Evolutionary conservation across 2,113 vertebrate genomes (phyloP).

Genomic region (Xiphophorus couchianus): DNA sequence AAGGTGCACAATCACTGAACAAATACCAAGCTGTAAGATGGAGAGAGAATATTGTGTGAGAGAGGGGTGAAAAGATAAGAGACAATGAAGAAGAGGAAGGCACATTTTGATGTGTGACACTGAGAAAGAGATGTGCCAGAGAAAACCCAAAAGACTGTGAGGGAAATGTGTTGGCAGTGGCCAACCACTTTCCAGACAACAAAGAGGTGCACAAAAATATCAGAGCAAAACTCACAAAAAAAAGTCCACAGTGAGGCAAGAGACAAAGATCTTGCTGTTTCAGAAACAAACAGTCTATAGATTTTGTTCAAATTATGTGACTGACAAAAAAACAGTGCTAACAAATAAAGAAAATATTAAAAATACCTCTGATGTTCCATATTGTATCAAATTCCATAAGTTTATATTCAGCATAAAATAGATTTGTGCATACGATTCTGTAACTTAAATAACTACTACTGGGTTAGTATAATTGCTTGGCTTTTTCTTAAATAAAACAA

Average conservation of each 20-base stretch:
- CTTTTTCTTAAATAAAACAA: no score
- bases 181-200: constrained; percentile 39
- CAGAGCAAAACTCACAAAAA: constrained; percentile 21
- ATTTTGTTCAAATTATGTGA: no score
- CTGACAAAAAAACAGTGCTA: no score
- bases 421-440: no score
- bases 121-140: constrained; percentile 19
- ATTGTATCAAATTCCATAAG: no score
- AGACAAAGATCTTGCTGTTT: neutral
- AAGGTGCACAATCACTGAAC: constrained; percentile 18
- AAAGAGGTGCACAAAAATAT: constrained; percentile 14
- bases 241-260: constrained; percentile 41
- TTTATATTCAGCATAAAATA: no score
- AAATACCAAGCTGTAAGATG: constrained; percentile 27
- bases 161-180: constrained; percentile 39
- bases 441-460: no score
- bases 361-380: no score
- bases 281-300: no score
- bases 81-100: constrained; percentile 1
- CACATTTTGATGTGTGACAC: constrained; percentile 29
- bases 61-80: constrained; percentile 34
- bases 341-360: no score
- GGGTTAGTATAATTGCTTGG: no score
- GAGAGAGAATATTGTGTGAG: constrained; percentile 36
- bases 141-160: constrained; percentile 10